These are phyloP conservation scores for Dolichopus griseipennis DNA, from an alignment of 2,888 invertebrate genomes.

Conservation along the genomic window DNA sequence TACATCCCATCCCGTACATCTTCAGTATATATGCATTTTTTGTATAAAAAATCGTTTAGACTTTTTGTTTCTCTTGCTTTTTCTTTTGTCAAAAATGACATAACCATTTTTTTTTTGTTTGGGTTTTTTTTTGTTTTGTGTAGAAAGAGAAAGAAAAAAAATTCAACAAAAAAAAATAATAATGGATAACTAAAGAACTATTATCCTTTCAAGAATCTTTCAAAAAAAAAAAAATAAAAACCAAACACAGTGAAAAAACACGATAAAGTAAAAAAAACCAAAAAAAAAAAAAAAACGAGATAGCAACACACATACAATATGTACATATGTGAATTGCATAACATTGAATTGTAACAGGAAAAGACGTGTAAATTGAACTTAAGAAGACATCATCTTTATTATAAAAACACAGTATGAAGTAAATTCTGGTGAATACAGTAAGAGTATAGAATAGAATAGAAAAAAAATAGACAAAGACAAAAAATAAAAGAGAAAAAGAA, in stretches of 20 bases:
- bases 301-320: too few species aligned
- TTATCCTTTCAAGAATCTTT: constrained; percentile 1
- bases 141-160: too few species aligned
- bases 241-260: too few species aligned
- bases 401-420: neutral
- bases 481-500: too few species aligned
- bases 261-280: too few species aligned
- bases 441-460: neutral
- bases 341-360: neutral
- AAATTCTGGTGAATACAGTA: neutral
- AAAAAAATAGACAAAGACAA: neutral
- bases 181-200: constrained; percentile 1
- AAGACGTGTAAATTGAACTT: neutral
- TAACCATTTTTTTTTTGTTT: neutral
- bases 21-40: too few species aligned
- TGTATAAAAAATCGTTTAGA: neutral
- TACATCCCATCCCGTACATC: too few species aligned
- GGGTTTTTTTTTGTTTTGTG: too few species aligned
- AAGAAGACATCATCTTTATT: neutral
- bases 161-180: neutral
- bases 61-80: neutral
- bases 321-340: too few species aligned
- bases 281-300: neutral
- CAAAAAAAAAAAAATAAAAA: neutral
- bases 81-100: neutral